phyloP scores from a whole-genome alignment of 2,113 vertebrate genomes.

The Sander vitreus region DNA sequence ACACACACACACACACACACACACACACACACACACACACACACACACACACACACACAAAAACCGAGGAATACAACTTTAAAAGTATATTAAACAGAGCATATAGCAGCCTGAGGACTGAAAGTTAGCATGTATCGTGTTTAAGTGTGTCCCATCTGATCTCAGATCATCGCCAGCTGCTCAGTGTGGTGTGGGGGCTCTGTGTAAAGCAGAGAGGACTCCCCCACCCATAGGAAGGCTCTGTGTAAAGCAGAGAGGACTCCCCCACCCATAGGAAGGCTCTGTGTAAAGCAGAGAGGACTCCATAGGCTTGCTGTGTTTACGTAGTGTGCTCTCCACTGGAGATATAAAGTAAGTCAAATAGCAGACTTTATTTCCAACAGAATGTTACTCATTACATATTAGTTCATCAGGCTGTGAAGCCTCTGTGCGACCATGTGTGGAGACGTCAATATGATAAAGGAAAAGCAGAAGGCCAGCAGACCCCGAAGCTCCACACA shows the following conservation, averaged over 20 bases:
- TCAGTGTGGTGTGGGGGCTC: not conserved
- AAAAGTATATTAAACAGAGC: not conserved
- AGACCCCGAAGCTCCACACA: not conserved
- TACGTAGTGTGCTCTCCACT: too few relatives aligned
- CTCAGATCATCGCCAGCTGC: constrained; percentile 5
- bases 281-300: not conserved
- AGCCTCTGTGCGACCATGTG: not conserved
- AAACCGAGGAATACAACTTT: not conserved
- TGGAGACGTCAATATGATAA: not conserved
- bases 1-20: too few relatives aligned
- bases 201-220: not conserved
- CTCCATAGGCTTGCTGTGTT: too few relatives aligned
- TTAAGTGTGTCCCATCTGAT: not conserved
- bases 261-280: too few relatives aligned
- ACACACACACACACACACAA: too few relatives aligned
- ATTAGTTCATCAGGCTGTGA: not conserved
- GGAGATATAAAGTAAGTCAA: too few relatives aligned
- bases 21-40: constrained; percentile 6
- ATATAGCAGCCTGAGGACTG: not conserved
- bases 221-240: too few relatives aligned
- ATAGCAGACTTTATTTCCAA: not conserved
- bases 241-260: not conserved
- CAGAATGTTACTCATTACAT: not conserved
- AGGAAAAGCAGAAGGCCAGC: too few relatives aligned
- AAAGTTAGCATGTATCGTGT: not conserved